These are phyloP conservation scores for Luscinia megarhynchos DNA, from an alignment of 2,797 vertebrate genomes.

Conservation along the genomic window DNA sequence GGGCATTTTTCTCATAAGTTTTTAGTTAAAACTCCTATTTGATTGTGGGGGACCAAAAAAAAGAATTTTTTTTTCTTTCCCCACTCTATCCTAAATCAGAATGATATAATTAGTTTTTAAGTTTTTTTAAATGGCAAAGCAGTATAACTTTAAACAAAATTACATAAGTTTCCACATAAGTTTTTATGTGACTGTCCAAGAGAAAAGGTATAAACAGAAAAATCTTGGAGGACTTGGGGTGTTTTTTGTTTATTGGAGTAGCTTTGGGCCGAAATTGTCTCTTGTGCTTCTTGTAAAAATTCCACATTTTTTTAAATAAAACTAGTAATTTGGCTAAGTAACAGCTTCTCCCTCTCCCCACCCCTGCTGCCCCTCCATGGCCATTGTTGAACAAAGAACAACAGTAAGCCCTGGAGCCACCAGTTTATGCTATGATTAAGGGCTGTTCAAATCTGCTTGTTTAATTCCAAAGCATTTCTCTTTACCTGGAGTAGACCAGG, in stretches of 20 bases:
- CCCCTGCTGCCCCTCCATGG: rapidly evolving
- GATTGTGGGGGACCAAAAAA: neutral
- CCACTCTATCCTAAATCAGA: neutral
- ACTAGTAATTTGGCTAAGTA: neutral
- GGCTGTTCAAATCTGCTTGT: neutral
- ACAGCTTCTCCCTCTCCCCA: neutral
- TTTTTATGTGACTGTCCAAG: neutral
- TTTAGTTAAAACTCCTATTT: neutral
- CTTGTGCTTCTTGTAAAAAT: neutral
- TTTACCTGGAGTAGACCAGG: neutral
- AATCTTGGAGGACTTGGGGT: neutral
- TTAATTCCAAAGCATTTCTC: neutral
- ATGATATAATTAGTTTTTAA: neutral
- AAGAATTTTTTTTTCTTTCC: neutral
- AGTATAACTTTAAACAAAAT: neutral
- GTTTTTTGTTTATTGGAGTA: neutral
- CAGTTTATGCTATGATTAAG: neutral
- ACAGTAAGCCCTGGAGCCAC: neutral
- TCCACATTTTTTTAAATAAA: neutral
- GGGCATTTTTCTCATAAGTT: neutral
- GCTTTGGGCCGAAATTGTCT: neutral
- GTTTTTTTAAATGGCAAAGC: neutral
- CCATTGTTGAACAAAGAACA: neutral
- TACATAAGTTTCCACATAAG: neutral
- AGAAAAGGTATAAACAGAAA: neutral